Conservation (phyloP, 1,140 invertebrate species). For the Orchesella cincta region DNA sequence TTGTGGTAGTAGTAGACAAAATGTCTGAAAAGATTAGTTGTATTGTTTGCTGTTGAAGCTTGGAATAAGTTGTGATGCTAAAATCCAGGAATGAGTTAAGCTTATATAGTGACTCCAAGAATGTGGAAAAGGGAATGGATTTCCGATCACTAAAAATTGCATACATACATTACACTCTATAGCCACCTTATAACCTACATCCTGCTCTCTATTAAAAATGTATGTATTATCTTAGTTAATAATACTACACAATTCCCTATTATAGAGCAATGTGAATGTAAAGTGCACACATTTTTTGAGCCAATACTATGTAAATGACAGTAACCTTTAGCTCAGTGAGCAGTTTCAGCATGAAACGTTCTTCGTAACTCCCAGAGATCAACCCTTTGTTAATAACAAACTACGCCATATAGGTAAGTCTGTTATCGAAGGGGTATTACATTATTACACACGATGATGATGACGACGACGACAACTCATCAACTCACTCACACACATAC, state of each 20-base stretch:
- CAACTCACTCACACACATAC: not conserved
- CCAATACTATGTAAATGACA: constrained; percentile 14
- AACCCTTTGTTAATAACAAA: constrained; percentile 16
- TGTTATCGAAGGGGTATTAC: not conserved
- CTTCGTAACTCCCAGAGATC: constrained; percentile 29
- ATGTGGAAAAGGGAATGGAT: constrained; percentile 15
- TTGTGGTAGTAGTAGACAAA: not conserved
- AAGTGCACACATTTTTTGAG: not conserved
- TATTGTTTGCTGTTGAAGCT: not conserved
- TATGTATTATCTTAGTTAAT: not conserved
- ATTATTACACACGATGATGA: not conserved
- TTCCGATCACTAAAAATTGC: constrained; percentile 19
- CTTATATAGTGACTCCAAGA: constrained; percentile 4
- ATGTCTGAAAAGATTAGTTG: not conserved
- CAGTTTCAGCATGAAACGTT: not conserved
- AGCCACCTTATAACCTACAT: not conserved
- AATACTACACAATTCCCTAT: not conserved
- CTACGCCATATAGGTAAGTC: not conserved
- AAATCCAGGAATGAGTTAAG: not conserved
- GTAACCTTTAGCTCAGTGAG: constrained; percentile 11
- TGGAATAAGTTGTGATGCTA: not conserved
- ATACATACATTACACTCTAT: not conserved
- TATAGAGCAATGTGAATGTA: not conserved
- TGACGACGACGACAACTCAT: no score
- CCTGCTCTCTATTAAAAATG: not conserved